Conservation (phyloP, 2,888 invertebrate genomes). For the Rhamphomyia laevipes region DNA sequence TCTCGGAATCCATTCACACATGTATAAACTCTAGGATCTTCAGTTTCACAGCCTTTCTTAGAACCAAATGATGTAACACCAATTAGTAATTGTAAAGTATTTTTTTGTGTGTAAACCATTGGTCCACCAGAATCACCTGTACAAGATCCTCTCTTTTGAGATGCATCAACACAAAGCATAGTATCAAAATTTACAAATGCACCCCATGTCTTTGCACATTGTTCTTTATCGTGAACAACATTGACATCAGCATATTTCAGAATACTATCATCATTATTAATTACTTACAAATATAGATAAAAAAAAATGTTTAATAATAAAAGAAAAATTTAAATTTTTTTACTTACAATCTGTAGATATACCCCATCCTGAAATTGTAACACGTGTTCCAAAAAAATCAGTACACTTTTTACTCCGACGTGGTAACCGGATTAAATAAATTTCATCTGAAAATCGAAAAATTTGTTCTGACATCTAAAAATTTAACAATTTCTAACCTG, state of each 20-base stretch:
- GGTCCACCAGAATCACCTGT: background rate
- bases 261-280: background rate
- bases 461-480: background rate
- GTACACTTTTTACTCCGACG: background rate
- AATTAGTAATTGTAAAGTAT: conserved; percentile 17
- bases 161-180: background rate
- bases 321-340: no score
- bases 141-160: background rate
- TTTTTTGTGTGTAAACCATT: conserved; percentile 25
- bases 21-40: conserved; percentile 33
- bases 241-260: background rate
- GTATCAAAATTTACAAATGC: background rate
- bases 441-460: background rate
- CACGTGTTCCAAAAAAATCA: background rate
- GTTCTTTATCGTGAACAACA: background rate
- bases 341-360: background rate
- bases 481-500: background rate
- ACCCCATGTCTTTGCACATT: background rate
- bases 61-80: conserved; percentile 35
- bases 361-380: background rate
- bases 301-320: no score
- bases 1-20: conserved; percentile 27
- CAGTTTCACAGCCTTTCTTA: conserved; percentile 28
- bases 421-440: background rate
- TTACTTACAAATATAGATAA: no score